A percentile compares a stretch with the other conserved stretches of the same genome.
phyloP scores from a whole-genome alignment of 1,140 invertebrate genomes.

The Pissodes strobi region DNA sequence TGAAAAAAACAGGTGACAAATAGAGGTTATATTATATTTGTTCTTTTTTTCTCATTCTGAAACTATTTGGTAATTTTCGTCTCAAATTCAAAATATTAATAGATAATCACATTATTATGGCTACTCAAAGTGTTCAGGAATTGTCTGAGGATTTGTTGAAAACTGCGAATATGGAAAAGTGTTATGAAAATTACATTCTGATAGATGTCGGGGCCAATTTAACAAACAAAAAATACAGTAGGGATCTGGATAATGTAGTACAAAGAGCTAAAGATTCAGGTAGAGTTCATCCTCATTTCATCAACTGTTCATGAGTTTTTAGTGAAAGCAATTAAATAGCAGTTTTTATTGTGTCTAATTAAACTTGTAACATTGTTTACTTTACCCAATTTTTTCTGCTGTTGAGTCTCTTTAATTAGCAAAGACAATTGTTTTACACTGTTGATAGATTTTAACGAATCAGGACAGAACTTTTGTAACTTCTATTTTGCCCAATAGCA shows the following conservation, averaged over 20 bases:
- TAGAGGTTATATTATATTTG: constrained; percentile 25
- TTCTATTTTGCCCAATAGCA: too few species aligned
- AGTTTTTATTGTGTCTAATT: too few species aligned
- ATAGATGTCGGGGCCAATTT: constrained; percentile 94
- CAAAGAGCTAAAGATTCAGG: constrained; percentile 91
- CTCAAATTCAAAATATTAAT: background rate
- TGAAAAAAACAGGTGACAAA: too few species aligned
- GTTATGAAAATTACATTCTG: constrained; percentile 87
- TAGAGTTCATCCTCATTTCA: constrained; percentile 45
- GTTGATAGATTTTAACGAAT: too few species aligned
- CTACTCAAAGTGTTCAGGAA: constrained; percentile 2
- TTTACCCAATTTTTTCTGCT: too few species aligned
- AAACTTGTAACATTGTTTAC: too few species aligned
- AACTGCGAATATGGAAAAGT: constrained; percentile 59
- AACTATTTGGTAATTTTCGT: background rate
- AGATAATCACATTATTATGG: background rate
- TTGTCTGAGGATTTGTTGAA: constrained; percentile 16
- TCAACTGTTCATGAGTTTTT: too few species aligned
- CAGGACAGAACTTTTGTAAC: too few species aligned
- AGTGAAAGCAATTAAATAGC: too few species aligned
- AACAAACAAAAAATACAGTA: constrained; percentile 91
- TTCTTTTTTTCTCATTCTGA: background rate
- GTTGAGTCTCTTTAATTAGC: too few species aligned
- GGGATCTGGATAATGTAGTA: constrained; percentile 91
- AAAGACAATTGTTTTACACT: too few species aligned